Percentiles rank a stretch among this genome's conserved stretches.
These are phyloP conservation scores for Centroberyx gerrardi DNA, from an alignment of 2,797 vertebrate genomes.

Conservation along the genomic window DNA sequence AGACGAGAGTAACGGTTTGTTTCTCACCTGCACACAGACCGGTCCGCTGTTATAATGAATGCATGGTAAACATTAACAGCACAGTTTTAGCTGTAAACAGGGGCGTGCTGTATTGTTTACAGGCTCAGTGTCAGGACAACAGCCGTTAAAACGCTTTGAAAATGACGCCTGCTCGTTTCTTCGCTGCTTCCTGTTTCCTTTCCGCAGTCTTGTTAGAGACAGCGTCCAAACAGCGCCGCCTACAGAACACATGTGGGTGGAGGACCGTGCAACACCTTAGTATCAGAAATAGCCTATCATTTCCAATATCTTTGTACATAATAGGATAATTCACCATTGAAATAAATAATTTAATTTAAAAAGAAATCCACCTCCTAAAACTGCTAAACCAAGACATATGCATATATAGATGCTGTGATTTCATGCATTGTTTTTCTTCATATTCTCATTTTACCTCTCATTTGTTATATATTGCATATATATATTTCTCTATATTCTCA, in stretches of 20 bases:
- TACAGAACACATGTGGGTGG: neutral
- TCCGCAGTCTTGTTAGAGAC: neutral
- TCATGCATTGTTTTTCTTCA: too few species aligned
- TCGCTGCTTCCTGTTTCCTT: constrained; percentile 19
- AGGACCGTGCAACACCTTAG: neutral
- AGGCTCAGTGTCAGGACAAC: constrained; percentile 55
- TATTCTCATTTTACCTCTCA: too few species aligned
- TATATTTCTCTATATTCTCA: too few species aligned
- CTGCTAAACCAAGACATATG: too few species aligned
- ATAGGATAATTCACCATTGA: too few species aligned
- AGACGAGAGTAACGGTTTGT: rapidly evolving
- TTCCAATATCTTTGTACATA: too few species aligned
- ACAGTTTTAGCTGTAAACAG: neutral
- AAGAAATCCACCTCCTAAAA: too few species aligned
- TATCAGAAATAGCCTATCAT: too few species aligned
- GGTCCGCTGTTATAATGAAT: rapidly evolving
- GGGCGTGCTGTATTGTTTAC: constrained; percentile 8
- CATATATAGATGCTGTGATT: too few species aligned
- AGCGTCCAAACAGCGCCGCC: constrained; percentile 38
- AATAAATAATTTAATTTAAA: too few species aligned
- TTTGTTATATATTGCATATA: too few species aligned
- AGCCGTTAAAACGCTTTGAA: constrained; percentile 77
- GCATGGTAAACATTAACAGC: neutral
- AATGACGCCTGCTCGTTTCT: constrained; percentile 57
- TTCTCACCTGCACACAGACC: constrained; percentile 20